A percentile compares a stretch with the other conserved stretches of the same genome.
phyloP scores from a whole-genome alignment of 1,140 invertebrate species.

The Battus philenor region DNA sequence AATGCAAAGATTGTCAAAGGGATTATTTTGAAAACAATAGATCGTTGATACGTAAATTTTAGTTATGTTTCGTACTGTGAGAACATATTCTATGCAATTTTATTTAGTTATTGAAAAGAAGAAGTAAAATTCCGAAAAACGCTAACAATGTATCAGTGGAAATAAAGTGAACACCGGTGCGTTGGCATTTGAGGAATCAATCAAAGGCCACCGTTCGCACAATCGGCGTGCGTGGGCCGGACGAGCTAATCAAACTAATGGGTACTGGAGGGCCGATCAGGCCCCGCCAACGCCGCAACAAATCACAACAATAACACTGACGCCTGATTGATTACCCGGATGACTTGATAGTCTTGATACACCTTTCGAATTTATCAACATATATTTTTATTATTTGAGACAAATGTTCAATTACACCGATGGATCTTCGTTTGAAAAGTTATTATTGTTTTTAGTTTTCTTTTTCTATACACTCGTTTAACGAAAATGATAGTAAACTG shows the following conservation, averaged over 20 bases:
- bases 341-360: slow-evolving; percentile 34
- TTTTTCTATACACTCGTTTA: no score
- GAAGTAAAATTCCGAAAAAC: slow-evolving; percentile 4
- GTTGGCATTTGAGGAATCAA: slow-evolving; percentile 62
- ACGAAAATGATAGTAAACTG: no score
- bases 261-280: slow-evolving; percentile 40
- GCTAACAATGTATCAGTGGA: slow-evolving; percentile 30
- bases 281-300: slow-evolving; percentile 42
- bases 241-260: slow-evolving; percentile 71
- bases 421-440: no score
- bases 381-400: no score
- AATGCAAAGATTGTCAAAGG: no score
- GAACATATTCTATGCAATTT: slow-evolving; percentile 12
- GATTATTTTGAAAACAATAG: no score
- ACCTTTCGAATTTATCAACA: slow-evolving; percentile 22
- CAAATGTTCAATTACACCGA: no score
- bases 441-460: no score
- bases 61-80: neutral
- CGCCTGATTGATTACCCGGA: slow-evolving; percentile 58
- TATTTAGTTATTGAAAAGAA: neutral
- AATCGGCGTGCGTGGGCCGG: slow-evolving; percentile 61
- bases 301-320: slow-evolving; percentile 67
- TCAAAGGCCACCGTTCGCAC: slow-evolving; percentile 57
- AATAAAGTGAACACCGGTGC: slow-evolving; percentile 45
- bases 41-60: no score